phyloP scores from a whole-genome alignment of 2,888 invertebrate genomes.

The Cerastoderma edule region DNA sequence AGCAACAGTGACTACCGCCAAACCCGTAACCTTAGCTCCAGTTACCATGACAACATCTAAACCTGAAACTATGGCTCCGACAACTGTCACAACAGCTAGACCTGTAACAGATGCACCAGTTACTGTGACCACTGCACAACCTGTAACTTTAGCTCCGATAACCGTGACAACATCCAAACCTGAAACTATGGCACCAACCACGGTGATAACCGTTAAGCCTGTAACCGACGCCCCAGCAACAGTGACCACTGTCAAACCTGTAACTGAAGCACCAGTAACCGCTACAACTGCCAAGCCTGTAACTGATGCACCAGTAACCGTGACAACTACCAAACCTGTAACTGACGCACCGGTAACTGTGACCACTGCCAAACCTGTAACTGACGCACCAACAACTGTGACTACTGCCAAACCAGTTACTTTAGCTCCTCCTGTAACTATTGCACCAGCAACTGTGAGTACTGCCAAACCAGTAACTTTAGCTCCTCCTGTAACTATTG shows the following conservation, averaged over 20 bases:
- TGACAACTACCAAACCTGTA: not conserved
- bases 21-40: too few species aligned
- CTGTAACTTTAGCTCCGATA: too few species aligned
- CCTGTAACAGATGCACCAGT: not conserved
- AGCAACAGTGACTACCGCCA: not conserved
- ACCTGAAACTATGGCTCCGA: slow-evolving; percentile 3
- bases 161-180: not conserved
- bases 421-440: not conserved
- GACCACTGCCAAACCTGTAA: not conserved
- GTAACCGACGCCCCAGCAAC: not conserved
- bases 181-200: not conserved
- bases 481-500: not conserved
- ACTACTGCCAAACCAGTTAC: not conserved
- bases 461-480: not conserved
- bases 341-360: not conserved
- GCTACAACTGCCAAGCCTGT: too few species aligned
- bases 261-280: not conserved
- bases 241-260: not conserved
- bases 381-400: not conserved
- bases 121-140: not conserved
- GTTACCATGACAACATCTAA: not conserved
- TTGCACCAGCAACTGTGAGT: not conserved
- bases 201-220: too few species aligned
- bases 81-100: too few species aligned
- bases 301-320: not conserved